Base-by-base conservation (phyloP, 2,797 vertebrate genomes). In the Etheostoma perlongum region DNA sequence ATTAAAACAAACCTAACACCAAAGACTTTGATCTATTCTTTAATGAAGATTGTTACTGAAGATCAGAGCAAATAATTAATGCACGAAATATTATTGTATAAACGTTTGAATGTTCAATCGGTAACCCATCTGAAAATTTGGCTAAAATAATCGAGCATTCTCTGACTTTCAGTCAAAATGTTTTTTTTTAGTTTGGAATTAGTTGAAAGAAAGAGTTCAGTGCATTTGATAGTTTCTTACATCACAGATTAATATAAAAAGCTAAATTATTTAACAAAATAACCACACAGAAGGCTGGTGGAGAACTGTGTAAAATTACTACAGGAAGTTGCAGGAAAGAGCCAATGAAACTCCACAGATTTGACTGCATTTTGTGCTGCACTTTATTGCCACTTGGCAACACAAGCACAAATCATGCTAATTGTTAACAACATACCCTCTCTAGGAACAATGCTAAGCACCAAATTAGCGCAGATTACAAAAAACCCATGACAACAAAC, bases 401-500 rank as follows among this genome's bases (percentile, higher is more conserved):
- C 18, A 58, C 16, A 2, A 70, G 65, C 36, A 67, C 75, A 68
- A 52, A 70, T 52, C 2, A 11, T 63, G 47, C 44, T 72, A 83
- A 85, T 53, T 71, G 72, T 71, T 67, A 44, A 54, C 16, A 18
- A 36, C 57, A 19, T 61, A 62, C 61, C 60, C 70, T 66, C 5
- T 62, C 46, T 19, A 40, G 63, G 40, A 49, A 30, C 64, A 61
- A 75, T 46, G 0, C 14, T 2, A 25, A 60, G 64, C 7, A 67
- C 21, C 72, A 67, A 71, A 65, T 36, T 52, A 25, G 42, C 49
- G 57, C 46, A 65, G n/a, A 52, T 58, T 40, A 59, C 6, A 36
- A 72, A 62, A 65, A 71, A 54, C 14, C n/a, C 11, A 54, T 63
- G 14, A 75, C 61, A 57, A 55, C 6, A 42, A 64, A 1, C 8